phyloP scores from a whole-genome alignment of 2,113 vertebrate genomes.

The Thalassoma bifasciatum region DNA sequence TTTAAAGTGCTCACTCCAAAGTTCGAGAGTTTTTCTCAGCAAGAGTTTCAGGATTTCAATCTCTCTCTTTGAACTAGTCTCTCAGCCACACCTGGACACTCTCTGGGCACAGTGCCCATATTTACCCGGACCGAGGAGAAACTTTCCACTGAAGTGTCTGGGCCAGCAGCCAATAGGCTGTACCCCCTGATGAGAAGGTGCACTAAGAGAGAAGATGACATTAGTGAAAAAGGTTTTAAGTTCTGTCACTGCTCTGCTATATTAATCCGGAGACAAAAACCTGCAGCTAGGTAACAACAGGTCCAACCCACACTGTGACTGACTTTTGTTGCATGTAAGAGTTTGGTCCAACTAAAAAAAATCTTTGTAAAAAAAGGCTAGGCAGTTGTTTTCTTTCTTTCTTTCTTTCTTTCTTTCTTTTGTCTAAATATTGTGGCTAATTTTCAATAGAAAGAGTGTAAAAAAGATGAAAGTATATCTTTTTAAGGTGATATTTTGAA shows the following conservation, averaged over 20 bases:
- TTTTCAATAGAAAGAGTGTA: too few species aligned
- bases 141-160: slow-evolving; percentile 43
- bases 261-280: not conserved
- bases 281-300: slow-evolving; percentile 8
- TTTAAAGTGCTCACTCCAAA: too few species aligned
- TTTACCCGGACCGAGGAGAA: slow-evolving; percentile 30
- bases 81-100: not conserved
- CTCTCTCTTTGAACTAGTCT: not conserved
- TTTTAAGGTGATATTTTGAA: too few species aligned
- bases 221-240: slow-evolving; percentile 16
- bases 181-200: slow-evolving; percentile 36
- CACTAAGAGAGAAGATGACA: slow-evolving; percentile 10
- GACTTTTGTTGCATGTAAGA: too few species aligned
- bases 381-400: too few species aligned
- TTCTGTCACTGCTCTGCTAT: not conserved
- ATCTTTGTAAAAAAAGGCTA: too few species aligned
- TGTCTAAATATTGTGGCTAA: too few species aligned
- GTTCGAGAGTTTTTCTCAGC: too few species aligned
- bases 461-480: too few species aligned
- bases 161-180: slow-evolving; percentile 43
- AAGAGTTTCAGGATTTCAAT: not conserved
- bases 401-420: too few species aligned
- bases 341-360: too few species aligned
- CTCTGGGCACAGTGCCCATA: slow-evolving; percentile 34
- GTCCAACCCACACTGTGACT: not conserved